Base-by-base conservation (phyloP, 2,888 invertebrate genomes). In the Iselma pallidipennis region DNA sequence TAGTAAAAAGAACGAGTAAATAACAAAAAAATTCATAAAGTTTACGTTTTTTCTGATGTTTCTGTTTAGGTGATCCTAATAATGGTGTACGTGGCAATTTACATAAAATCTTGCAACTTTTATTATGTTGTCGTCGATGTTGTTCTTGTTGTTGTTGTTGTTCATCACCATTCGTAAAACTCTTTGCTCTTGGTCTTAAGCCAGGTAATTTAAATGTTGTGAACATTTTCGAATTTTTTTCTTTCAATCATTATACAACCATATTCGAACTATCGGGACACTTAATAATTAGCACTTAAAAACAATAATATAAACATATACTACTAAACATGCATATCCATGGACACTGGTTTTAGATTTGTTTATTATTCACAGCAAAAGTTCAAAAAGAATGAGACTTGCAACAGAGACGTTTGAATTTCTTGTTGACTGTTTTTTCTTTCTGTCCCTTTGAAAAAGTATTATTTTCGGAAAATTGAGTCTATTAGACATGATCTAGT, bases 31-130 rank as follows among this genome's bases (percentile, higher is more conserved):
- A n/a, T n/a, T n/a, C n/a, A n/a, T n/a, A n/a, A n/a, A 42, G 70
- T 66, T 74, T 79, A 79, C 78, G 72, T 76, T 77, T 77, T 67
- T 84, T 85, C 76, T 68, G 60, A 42, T 72, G 81, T 69, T 82
- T 84, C 71, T 80, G 82, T 63, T 85, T 83, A 23, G 85, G 81
- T 4, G 81, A 81, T 49, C 80, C 84, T 16, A 57, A 10, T 54
- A 83, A 82, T 53, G 87, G 86, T 45, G 86, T 86, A 76, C 85
- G 86, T 12, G 86, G 85, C 29, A 86, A 86, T 75, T 85, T 86
- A 58, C 82, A 83, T 73, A 83, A 83, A 37, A 85, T 83, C 67
- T 81, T 81, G 54, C 71, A 66, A 42, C 73, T 69, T 42, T 42
- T 42, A 42, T 10, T 37, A 16, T 14, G 2, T 0, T 37, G 37